Base-by-base conservation (phyloP, 2,888 invertebrate genomes). In the Rugalucina vietnamica region DNA sequence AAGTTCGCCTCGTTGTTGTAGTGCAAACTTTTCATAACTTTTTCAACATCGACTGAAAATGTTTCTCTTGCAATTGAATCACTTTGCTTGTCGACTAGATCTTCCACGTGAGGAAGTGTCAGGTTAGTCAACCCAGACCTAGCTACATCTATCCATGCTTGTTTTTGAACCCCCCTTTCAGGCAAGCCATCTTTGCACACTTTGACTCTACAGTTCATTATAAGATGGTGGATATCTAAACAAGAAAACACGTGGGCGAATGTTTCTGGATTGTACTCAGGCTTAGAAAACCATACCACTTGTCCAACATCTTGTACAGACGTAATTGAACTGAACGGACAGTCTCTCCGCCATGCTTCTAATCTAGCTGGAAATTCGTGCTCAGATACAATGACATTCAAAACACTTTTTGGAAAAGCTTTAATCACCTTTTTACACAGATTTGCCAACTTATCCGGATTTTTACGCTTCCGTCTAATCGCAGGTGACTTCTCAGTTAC, bases 21-120 rank as follows among this genome's bases (percentile, higher is more conserved):
- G 0, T 29, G 18, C 14, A n/a, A 24, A 36, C 18, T 10, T 36
- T 18, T n/a, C 74, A 82, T 69, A 18, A 21, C 54, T 0, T 21
- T 18, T 36, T 76, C 69, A 2, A 85, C 80, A 1, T 80, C 70
- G 18, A 18, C 21, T 0, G 76, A 78, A 50, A 85, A 85, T 49
- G 81, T 83, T 75, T 37, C 49, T 1, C 29, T 43, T 21, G 86
- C 83, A 32, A 78, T 70, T 4, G 80, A 36, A 54, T 75, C 81
- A 65, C 82, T 81, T 32, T 86, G 83, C 36, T 81, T 81, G 39
- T 86, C 86, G 2, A 86, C 34, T 5, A 83, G 69, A 57, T 86
- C 81, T 37, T 86, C 76, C 4, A 86, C 83, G 29, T 80, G 82
- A 5, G 82, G 12, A 1, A 85, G 18, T 21, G 74, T 82, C n/a